Percentiles rank a stretch among this genome's conserved stretches.
Evolutionary conservation across 2,797 vertebrate genomes (phyloP).

Genomic region (Hydrolagus colliei): DNA sequence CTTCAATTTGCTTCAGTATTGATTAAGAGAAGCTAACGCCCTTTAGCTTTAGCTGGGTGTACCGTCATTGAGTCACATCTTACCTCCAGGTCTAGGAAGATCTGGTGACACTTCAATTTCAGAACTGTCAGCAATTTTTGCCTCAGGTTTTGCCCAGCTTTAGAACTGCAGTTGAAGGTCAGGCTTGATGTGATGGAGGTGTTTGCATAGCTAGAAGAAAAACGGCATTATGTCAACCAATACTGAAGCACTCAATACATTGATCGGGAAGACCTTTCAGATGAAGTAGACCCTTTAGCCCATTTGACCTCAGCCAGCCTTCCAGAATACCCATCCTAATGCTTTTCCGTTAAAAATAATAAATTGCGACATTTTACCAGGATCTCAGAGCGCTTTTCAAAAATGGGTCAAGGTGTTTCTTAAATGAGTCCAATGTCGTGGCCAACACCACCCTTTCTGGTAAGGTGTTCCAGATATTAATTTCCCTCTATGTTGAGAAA

Average conservation of each 20-base stretch:
- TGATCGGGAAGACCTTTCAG: not conserved
- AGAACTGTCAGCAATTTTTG: constrained; percentile 70
- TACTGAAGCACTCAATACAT: not conserved
- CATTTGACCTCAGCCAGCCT: not conserved
- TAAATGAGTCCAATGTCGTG: too few relatives aligned
- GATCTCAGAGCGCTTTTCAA: not conserved
- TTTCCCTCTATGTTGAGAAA: too few relatives aligned
- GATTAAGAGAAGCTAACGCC: not conserved
- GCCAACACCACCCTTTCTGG: too few relatives aligned
- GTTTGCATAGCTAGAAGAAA: constrained; percentile 61
- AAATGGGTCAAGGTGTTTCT: too few relatives aligned
- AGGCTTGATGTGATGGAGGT: constrained; percentile 79
- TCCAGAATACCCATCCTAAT: not conserved
- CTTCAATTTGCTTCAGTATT: too few relatives aligned
- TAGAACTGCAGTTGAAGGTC: constrained; percentile 57
- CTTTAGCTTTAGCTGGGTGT: not conserved
- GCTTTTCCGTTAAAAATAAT: too few relatives aligned
- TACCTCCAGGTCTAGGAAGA: constrained; percentile 82
- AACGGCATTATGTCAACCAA: not conserved
- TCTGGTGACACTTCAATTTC: constrained; percentile 68
- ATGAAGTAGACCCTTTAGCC: not conserved
- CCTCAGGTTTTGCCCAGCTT: constrained; percentile 66
- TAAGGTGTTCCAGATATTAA: too few relatives aligned
- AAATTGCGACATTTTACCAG: not conserved
- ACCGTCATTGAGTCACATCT: constrained; percentile 6